Conservation (phyloP, 2,797 vertebrate genomes). For the Danio tinwini region DNA sequence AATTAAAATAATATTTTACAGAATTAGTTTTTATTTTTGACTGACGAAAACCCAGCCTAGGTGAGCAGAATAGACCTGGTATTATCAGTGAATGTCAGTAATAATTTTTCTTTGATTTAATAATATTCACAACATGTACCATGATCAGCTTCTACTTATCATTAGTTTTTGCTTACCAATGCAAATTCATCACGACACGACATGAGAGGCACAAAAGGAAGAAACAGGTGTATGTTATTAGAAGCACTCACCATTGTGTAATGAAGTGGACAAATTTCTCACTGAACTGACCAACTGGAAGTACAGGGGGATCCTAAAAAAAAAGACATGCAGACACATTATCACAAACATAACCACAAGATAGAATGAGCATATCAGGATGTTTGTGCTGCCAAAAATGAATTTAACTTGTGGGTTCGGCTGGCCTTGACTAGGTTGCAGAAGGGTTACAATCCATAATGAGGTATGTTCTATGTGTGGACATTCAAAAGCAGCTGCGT, state of each 20-base stretch:
- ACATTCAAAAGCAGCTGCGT: conserved; percentile 46
- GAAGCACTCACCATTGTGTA: conserved; percentile 94
- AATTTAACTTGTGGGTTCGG: neutral
- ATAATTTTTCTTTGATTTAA: no score
- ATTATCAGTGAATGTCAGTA: no score
- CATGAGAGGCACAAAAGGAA: neutral
- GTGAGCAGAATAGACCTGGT: no score
- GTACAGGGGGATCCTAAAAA: conserved; percentile 92
- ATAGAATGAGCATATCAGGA: neutral
- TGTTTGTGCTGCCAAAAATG: neutral
- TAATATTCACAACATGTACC: neutral
- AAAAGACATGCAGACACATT: conserved; percentile 29
- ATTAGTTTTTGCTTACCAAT: neutral
- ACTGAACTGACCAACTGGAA: conserved; percentile 94
- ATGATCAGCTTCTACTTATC: neutral
- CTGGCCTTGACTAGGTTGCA: conserved; percentile 47
- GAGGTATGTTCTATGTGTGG: conserved; percentile 25
- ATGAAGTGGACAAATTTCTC: conserved; percentile 98
- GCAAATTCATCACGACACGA: neutral
- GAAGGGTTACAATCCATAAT: conserved; percentile 40
- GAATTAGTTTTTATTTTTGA: no score
- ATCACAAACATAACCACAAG: neutral
- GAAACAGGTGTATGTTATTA: conserved; percentile 50
- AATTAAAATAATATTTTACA: no score
- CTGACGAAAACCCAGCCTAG: no score